Base-by-base conservation (phyloP, 64 coral and sea anemone species). In the Dendronephthya gigantea region DNA sequence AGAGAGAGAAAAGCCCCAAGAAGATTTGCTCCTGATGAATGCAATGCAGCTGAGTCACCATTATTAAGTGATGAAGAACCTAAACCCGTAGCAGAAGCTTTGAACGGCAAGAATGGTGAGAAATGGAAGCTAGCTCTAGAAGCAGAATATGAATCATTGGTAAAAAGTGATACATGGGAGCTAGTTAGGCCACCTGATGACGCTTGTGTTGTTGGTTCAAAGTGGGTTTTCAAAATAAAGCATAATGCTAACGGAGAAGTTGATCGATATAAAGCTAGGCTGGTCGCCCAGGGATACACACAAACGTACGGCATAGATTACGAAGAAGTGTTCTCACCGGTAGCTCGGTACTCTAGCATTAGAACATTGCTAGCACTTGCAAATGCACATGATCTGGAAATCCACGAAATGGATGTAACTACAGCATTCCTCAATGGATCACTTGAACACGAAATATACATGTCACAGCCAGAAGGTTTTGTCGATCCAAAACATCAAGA, bases 211-310 rank as follows among this genome's bases (percentile, higher is more conserved):
- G 31, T 86, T 32, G 83, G 83, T 27, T 50, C 41, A 16, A 85
- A 85, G 56, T 85, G 83, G 83, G 48, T 85, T 19, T 86, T 38
- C 68, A 86, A 86, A 27, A 33, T 86, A 4, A 86, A 86, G 84
- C 50, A 55, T 28, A 68, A 86, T 33, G 50, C 55, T 36, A 15
- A 86, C 39, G 31, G 56, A 5, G 48, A 22, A 16, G 36, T 86
- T 65, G 56, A 86, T 35, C 50, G 84, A 40, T 86, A 38, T 68
- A 86, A 86, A 51, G 84, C 84, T 9, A 12, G 84, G 68, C 52
- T 86, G 25, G 84, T 86, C 68, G 84, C 56, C 29, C 52, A 86
- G 52, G 84, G 84, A 4, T 86, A 86, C 30, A 51, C 52, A 28
- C 84, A 86, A 68, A 68, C 55, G 23, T 51, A 86, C 15, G 32